A percentile compares a stretch with the other conserved stretches of the same genome.
Conservation (phyloP, 2,113 vertebrate species). For the Oncorhynchus nerka region DNA sequence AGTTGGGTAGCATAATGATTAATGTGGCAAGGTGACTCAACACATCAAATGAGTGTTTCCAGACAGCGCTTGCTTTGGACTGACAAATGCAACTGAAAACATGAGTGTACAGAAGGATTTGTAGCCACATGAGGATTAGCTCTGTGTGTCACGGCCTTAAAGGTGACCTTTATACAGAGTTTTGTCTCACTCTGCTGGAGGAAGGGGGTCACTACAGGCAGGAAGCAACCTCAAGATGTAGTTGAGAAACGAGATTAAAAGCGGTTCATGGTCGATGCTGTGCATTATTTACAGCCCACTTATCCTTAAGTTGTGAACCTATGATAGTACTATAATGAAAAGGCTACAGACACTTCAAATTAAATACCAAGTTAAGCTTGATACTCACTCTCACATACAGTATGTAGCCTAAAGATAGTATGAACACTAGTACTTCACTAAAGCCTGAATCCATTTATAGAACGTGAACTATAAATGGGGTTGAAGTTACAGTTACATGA, state of each 20-base stretch:
- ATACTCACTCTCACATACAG: too few species aligned
- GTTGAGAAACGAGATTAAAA: neutral
- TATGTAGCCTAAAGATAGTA: too few species aligned
- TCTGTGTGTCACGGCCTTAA: slow-evolving; percentile 41
- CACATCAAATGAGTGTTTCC: neutral
- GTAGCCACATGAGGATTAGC: slow-evolving; percentile 63
- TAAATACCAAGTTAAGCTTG: too few species aligned
- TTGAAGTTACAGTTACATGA: too few species aligned
- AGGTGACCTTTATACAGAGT: slow-evolving; percentile 75
- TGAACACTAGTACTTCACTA: too few species aligned
- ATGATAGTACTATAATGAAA: too few species aligned
- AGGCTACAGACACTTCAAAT: too few species aligned
- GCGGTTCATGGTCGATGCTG: neutral
- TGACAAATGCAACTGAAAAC: slow-evolving; percentile 20
- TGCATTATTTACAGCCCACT: neutral
- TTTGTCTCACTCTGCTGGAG: slow-evolving; percentile 45
- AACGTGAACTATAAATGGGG: too few species aligned
- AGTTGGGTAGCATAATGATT: neutral
- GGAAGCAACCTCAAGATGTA: neutral
- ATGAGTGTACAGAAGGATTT: slow-evolving; percentile 50
- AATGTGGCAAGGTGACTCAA: neutral
- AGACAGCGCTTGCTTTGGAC: neutral
- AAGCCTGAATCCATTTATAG: too few species aligned
- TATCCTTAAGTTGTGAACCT: too few species aligned
- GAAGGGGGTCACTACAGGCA: slow-evolving; percentile 11